A percentile compares a stretch with the other conserved stretches of the same genome.
Conservation (phyloP, 35 echinoderm and acorn worm genomes). For the Chiridota heheva region DNA sequence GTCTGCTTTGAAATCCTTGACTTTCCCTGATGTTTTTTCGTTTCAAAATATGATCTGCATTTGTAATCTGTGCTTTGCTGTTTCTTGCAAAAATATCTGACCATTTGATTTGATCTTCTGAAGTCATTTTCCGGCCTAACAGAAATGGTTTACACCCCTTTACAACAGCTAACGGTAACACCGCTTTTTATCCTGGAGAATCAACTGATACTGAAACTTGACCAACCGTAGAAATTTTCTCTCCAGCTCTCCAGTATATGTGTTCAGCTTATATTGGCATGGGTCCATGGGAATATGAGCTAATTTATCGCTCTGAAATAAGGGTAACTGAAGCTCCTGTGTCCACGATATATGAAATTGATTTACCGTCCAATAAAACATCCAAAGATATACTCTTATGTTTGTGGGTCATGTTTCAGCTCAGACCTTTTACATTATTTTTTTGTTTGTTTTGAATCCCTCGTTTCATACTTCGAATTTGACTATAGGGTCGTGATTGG, state of each 20-base stretch:
- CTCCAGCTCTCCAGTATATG: not conserved
- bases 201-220: not conserved
- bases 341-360: constrained; percentile 25
- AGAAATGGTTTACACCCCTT: too few species aligned
- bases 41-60: too few species aligned
- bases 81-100: not conserved
- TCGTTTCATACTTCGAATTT: not conserved
- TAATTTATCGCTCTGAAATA: constrained; percentile 22
- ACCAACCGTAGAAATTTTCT: not conserved
- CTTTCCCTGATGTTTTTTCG: too few species aligned
- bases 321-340: constrained; percentile 18
- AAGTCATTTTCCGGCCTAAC: not conserved
- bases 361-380: not conserved
- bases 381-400: too few species aligned
- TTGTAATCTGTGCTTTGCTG: constrained; percentile 20
- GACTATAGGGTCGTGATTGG: not conserved
- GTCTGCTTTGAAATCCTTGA: constrained; percentile 5
- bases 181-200: not conserved
- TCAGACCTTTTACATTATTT: not conserved
- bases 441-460: not conserved
- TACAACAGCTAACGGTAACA: too few species aligned
- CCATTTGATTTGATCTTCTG: not conserved
- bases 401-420: too few species aligned
- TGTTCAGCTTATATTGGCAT: not conserved
- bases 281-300: not conserved